Percentiles rank a stretch among this genome's conserved stretches.
Evolutionary conservation across 2,113 vertebrate species (phyloP).

Genomic region (Anser cygnoides): DNA sequence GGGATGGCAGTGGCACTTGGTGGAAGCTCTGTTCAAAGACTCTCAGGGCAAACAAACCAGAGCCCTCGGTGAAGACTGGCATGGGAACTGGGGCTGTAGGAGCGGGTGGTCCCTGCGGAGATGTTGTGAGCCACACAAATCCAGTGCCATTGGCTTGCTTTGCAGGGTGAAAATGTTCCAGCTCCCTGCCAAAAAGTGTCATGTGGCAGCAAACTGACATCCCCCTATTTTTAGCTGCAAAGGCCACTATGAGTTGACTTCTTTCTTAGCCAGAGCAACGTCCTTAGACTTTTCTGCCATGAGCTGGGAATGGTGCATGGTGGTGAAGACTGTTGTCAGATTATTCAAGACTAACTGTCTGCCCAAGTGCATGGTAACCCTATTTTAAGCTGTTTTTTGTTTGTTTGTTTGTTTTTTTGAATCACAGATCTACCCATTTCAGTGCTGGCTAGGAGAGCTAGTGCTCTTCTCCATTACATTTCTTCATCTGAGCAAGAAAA

Average conservation of each 20-base stretch:
- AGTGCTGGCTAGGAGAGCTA: neutral
- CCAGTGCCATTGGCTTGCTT: neutral
- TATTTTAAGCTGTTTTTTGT: neutral
- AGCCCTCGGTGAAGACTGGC: neutral
- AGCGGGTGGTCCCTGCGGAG: neutral
- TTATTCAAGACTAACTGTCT: neutral
- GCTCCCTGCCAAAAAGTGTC: constrained; percentile 28
- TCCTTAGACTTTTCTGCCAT: neutral
- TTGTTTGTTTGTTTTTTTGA: neutral
- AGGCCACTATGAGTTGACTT: neutral
- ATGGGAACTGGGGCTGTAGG: neutral
- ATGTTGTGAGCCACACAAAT: neutral
- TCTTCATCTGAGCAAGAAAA: neutral
- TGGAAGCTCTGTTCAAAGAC: neutral
- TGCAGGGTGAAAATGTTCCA: constrained; percentile 38
- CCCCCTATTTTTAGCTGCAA: constrained; percentile 47
- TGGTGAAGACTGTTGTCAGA: neutral
- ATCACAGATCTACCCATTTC: neutral
- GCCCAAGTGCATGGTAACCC: neutral
- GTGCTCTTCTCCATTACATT: neutral
- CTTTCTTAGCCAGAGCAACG: neutral
- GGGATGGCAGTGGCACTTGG: neutral
- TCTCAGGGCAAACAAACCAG: neutral
- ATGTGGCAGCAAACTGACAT: neutral
- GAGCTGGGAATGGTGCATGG: neutral